Base-by-base conservation (phyloP, 2,888 invertebrate species). In the Drosophila longiperda region DNA sequence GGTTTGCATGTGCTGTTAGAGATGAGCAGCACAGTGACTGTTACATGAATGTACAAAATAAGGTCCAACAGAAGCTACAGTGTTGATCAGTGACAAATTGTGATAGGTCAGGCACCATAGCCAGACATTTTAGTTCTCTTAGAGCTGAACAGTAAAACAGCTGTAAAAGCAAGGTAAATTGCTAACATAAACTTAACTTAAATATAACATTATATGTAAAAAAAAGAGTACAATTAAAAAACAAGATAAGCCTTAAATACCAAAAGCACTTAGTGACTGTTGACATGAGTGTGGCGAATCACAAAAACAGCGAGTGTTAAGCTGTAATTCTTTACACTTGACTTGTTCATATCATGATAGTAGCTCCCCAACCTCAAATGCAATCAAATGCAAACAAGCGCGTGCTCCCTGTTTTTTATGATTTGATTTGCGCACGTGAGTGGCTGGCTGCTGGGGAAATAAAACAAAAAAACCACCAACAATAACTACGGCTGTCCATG, bases 351-450 rank as follows among this genome's bases (percentile, higher is more conserved):
- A 7, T 26, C 15, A 17, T 45, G 45, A 73, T 64, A 61, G 57
- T 49, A 61, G 58, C 49, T 12, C 7, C 11, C 26, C n/a, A 5
- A n/a, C n/a, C n/a, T 7, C 23, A 76, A 86, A 61, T 86, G 86
- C 88, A 85, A 68, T 82, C 76, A 84, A 88, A 84, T 84, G 89
- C 84, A 86, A 87, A 77, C 84, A 87, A 87, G 87, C 86, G 89
- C 81, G 84, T 87, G 84, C 85, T 87, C 65, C 58, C 55, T 32
- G 61, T 49, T 74, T 36, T 3, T 66, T 48, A 53, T 71, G 64
- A 74, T 72, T 57, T 38, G 57, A 78, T 83, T 80, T 45, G 23
- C 45, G 76, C 89, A 86, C 86, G 89, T 86, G 89, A 84, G 64
- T 82, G 75, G 5, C 12, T 38, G 55, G 38, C 38, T 52, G 49